Evolutionary conservation across 2,113 vertebrate genomes (phyloP).

Genomic region (Caranx ignobilis): DNA sequence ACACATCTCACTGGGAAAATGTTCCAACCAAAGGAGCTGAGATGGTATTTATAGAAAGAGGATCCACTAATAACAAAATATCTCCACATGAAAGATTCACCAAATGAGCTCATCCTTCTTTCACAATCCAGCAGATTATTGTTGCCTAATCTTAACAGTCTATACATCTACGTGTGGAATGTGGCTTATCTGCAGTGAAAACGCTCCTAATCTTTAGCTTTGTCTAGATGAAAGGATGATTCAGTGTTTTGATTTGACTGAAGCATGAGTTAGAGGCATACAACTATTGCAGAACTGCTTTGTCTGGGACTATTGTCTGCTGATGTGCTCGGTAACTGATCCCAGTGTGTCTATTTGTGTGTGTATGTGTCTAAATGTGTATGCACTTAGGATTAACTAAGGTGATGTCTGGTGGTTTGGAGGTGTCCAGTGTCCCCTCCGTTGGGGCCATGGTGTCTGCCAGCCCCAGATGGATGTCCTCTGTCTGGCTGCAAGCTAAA

Average conservation of each 20-base stretch:
- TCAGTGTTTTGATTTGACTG: constrained; percentile 63
- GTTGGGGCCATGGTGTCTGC: constrained; percentile 81
- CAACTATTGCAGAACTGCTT: constrained; percentile 43
- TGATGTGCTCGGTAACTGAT: constrained; percentile 67
- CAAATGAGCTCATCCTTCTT: constrained; percentile 24
- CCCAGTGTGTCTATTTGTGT: constrained; percentile 63
- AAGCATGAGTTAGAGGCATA: constrained; percentile 46
- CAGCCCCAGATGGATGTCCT: constrained; percentile 80
- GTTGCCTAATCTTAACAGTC: constrained; percentile 23
- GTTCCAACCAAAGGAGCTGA: constrained; percentile 39
- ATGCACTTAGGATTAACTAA: constrained; percentile 73
- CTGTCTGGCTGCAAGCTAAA: constrained; percentile 71
- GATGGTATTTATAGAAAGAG: constrained; percentile 45
- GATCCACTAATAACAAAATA: constrained; percentile 11
- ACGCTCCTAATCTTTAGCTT: constrained; percentile 41
- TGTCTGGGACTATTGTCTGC: constrained; percentile 60
- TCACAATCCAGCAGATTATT: constrained; percentile 9
- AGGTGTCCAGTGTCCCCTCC: constrained; percentile 74
- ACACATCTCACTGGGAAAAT: constrained; percentile 62
- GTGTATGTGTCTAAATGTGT: constrained; percentile 53
- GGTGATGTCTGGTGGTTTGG: constrained; percentile 51
- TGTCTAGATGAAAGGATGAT: constrained; percentile 47
- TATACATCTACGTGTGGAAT: constrained; percentile 35
- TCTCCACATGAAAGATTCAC: constrained; percentile 2
- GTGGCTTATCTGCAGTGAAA: constrained; percentile 50